Conservation (phyloP, 2,797 vertebrate species). For the Steatocranus sp. region DNA sequence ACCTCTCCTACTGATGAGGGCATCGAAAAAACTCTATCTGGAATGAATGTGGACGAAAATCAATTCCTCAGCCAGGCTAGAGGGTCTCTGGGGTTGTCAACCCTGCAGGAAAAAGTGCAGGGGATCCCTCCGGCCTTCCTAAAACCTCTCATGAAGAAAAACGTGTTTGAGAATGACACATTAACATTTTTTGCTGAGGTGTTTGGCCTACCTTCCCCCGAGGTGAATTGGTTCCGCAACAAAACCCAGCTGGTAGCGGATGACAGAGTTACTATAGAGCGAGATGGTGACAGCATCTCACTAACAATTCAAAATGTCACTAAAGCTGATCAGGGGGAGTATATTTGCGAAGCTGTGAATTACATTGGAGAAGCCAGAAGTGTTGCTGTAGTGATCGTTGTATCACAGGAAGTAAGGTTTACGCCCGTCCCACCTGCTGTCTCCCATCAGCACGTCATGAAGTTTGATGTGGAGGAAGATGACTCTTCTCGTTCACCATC, state of each 20-base stretch:
- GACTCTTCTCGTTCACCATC: conserved; percentile 92
- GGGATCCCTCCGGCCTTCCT: conserved; percentile 94
- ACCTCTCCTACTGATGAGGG: conserved; percentile 79
- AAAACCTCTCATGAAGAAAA: conserved; percentile 85
- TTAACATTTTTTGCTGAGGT: conserved; percentile 86
- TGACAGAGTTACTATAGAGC: conserved; percentile 78
- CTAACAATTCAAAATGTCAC: conserved; percentile 80
- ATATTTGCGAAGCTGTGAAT: conserved; percentile 92
- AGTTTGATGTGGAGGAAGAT: conserved; percentile 89
- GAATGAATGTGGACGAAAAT: conserved; percentile 65
- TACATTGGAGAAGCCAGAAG: conserved; percentile 93
- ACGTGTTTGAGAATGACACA: conserved; percentile 82
- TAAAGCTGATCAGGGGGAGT: conserved; percentile 86
- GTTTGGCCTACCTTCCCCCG: conserved; percentile 87
- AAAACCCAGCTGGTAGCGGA: conserved; percentile 81
- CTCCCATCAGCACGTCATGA: conserved; percentile 95
- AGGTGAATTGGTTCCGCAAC: conserved; percentile 92
- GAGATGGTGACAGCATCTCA: conserved; percentile 81
- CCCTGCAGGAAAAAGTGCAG: conserved; percentile 85
- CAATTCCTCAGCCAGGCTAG: conserved; percentile 64
- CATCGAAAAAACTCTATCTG: conserved; percentile 63
- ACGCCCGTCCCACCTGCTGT: conserved; percentile 87
- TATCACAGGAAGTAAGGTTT: conserved; percentile 80
- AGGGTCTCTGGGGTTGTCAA: conserved; percentile 74
- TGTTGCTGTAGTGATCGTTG: conserved; percentile 83